Evolutionary conservation across 1,140 invertebrate genomes (phyloP), one percentile per base, ranked within the genome.

Genomic region (Bombus cullumanus): DNA sequence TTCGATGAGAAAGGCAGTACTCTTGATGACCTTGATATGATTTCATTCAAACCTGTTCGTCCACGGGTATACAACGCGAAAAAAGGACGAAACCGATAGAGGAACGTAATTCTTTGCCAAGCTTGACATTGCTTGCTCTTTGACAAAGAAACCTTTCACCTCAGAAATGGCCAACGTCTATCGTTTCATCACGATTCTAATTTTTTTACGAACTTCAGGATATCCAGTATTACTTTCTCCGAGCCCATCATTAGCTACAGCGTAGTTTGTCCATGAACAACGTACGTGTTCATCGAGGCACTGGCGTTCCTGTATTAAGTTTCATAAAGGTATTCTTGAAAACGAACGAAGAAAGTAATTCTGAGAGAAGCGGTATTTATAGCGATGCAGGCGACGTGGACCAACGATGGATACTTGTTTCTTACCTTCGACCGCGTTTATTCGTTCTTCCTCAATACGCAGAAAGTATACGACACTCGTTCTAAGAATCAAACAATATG

Each of bases 41-140:
- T 74, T 87, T 87, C 90, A 89, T 90, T 84, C 83, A 88, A 87
- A 90, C 89, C 86, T 83, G 89, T 86, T 90, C 86, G 57, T 68
- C 37, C 66, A 39, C n/a, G 59, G 43, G n/a, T 57, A 18, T n/a
- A n/a, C n/a, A 8, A 22, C 47, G 59, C 59, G 66, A 88, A 43
- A 71, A 83, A 71, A 71, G 66, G 47, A 74, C 37, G 74, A 88
- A 59, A 66, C 57, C 22, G 25, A 66, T 66, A 37, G 59, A 37
- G 59, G 41, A 64, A 57, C 66, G 22, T 53, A 53, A 53, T 8
- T 2, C 18, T 53, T 53, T 22, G 47, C 47, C 37, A 39, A 10
- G 12, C 59, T 13, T n/a, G 66, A 62, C 64, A 47, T 53, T 77
- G 22, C 53, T 74, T 13, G 43, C 69, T 31, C 53, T 10, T 81